Evolutionary conservation across 2,888 invertebrate species (phyloP).

Genomic region (Dicycla oo): DNA sequence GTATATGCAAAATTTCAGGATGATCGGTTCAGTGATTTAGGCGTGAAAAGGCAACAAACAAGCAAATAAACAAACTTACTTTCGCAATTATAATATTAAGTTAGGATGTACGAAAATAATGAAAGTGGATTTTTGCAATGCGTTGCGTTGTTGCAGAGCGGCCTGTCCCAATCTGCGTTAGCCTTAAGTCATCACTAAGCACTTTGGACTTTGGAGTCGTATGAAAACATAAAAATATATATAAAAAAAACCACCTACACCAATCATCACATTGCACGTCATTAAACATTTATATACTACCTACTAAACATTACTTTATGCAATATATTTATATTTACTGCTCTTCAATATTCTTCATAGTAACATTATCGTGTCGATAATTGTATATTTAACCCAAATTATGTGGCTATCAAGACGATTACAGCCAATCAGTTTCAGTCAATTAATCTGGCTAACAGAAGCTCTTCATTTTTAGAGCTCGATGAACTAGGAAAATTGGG

Average conservation of each 20-base stretch:
- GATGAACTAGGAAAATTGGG: slow-evolving; percentile 27
- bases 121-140: no score
- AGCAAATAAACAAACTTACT: no score
- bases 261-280: background rate
- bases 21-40: no score
- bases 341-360: background rate
- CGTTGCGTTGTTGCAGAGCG: no score
- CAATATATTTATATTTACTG: background rate
- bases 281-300: background rate
- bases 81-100: no score
- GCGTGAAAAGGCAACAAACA: no score
- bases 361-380: slow-evolving; percentile 21
- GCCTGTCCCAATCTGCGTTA: no score
- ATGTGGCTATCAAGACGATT: slow-evolving; percentile 21
- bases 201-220: background rate
- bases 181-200: background rate
- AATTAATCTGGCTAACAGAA: slow-evolving; percentile 27
- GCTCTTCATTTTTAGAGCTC: slow-evolving; percentile 15
- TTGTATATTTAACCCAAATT: slow-evolving; percentile 41
- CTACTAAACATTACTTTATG: background rate
- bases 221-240: no score
- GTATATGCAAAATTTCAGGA: no score
- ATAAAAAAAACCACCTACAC: background rate
- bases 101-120: no score
- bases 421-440: slow-evolving; percentile 40